These are phyloP conservation scores for Ctenicera cuprea DNA, from an alignment of 2,888 invertebrate genomes.

Conservation along the genomic window DNA sequence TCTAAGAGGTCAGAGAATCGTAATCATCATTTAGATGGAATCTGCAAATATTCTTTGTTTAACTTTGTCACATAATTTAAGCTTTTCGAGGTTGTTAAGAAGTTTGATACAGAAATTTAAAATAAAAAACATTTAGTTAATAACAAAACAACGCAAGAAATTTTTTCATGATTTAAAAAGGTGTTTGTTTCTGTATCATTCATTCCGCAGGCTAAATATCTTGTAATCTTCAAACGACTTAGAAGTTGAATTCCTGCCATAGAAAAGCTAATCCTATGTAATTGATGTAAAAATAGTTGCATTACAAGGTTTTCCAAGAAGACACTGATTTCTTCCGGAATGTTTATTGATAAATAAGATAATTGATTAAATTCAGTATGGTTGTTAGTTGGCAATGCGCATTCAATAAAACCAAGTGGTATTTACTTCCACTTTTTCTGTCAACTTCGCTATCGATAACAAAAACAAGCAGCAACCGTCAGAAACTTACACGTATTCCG, in stretches of 20 bases:
- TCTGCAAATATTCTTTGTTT: no score
- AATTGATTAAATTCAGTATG: slow-evolving; percentile 27
- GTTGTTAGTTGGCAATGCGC: slow-evolving; percentile 27
- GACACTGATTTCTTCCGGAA: slow-evolving; percentile 32
- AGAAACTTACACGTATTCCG: slow-evolving; percentile 43
- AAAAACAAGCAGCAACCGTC: slow-evolving; percentile 47
- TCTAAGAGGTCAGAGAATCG: no score
- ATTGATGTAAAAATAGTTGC: neutral
- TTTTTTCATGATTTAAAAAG: no score
- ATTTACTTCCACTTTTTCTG: slow-evolving; percentile 50
- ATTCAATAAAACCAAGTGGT: slow-evolving; percentile 44
- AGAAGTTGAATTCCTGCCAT: neutral
- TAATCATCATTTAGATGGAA: no score
- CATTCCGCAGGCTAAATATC: no score
- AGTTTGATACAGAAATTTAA: no score
- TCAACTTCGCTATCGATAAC: slow-evolving; percentile 33
- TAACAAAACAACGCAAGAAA: no score
- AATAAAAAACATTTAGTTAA: no score
- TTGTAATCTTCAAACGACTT: no score
- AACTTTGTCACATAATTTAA: no score
- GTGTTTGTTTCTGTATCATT: no score
- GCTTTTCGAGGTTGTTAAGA: no score
- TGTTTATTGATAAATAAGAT: slow-evolving; percentile 29
- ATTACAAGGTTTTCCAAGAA: slow-evolving; percentile 15
- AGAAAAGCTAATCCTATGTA: neutral